Base-by-base conservation (phyloP, 2,888 invertebrate genomes). In the Scelioninae gen. 1 region DNA sequence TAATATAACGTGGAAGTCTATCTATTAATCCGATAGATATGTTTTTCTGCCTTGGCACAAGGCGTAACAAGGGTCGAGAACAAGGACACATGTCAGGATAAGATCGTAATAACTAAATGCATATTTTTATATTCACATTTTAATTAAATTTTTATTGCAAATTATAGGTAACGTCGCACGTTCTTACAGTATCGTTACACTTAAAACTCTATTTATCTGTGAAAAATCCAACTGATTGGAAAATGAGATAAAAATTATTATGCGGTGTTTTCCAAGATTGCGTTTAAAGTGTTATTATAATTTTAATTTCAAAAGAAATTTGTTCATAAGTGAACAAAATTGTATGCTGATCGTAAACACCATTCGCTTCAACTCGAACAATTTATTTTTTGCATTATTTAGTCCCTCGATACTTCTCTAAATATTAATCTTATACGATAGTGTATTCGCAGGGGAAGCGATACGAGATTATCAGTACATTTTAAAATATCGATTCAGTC, bases 1-100 rank as follows among this genome's bases (percentile, higher is more conserved):
- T n/a, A n/a, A n/a, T n/a, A n/a, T n/a, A n/a, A n/a, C n/a, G 13
- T 49, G 49, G 55, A 53, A 72, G 62, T 23, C 76, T 68, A 68
- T 76, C 53, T 76, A 47, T 66, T 60, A 66, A 76, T 76, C 76
- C 58, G 47, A 38, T 83, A 55, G 68, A 68, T 69, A 77, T 69
- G 62, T 77, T 77, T 77, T 77, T 68, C 68, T 79, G 87, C 89
- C 89, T 89, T 89, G 89, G 89, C 88, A 89, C 85, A 74, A 55
- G 85, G 71, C 85, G 83, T 74, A 85, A 85, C 85, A 87, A 86
- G 86, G 84, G 87, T 87, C 85, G 86, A 84, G 86, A 87, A 84
- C 89, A 89, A 89, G 88, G 89, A 86, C 87, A 85, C 56, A 78
- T 78, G 78, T 77, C 84, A 85, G 87, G 87, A 88, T 88, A 88